Conservation (phyloP, 2,113 vertebrate genomes). For the Dicentrarchus labrax region DNA sequence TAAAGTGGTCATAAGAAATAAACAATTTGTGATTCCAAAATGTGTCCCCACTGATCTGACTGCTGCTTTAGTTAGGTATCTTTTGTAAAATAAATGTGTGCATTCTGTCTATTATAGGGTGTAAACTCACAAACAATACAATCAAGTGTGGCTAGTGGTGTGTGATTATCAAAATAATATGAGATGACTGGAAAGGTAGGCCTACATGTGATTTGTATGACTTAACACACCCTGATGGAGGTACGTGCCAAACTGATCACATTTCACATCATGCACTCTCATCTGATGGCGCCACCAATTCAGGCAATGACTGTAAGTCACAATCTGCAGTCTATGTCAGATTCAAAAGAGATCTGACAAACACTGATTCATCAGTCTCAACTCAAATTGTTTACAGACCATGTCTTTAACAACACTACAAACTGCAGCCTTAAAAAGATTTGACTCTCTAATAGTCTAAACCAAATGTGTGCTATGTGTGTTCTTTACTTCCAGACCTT, state of each 20-base stretch:
- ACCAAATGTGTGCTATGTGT: neutral
- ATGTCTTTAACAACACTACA: neutral
- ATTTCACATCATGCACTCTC: neutral
- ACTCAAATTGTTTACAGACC: neutral
- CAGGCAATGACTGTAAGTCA: neutral
- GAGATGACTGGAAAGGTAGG: neutral
- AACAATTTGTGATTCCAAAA: neutral
- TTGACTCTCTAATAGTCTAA: neutral
- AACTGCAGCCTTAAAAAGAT: neutral
- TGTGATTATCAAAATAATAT: neutral
- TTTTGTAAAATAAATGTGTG: neutral
- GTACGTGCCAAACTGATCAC: neutral
- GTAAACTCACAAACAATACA: too few relatives aligned
- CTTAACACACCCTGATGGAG: neutral
- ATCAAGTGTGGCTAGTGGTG: neutral
- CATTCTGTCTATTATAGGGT: too few relatives aligned
- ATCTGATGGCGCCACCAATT: neutral
- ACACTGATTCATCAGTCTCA: neutral
- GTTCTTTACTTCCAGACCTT: neutral
- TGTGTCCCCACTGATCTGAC: neutral
- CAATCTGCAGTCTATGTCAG: neutral
- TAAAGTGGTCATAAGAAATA: slow-evolving; percentile 16
- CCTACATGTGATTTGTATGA: neutral
- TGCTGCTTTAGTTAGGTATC: neutral
- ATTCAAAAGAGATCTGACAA: neutral